phyloP scores from a whole-genome alignment of 2,888 invertebrate species.

The Eupithecia centaureata region DNA sequence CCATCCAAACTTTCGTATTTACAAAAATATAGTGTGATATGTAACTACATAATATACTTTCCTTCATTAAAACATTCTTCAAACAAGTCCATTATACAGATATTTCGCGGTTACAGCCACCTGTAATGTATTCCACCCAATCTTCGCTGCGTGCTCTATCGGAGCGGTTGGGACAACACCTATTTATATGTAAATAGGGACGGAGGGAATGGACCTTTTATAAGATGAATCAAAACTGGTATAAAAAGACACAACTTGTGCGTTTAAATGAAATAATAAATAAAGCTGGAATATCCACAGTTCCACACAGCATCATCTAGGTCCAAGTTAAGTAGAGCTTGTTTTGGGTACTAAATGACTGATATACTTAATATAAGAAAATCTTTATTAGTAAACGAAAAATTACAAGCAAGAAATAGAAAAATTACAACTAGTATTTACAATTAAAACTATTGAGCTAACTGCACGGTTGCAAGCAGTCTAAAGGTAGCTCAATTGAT shows the following conservation, averaged over 20 bases:
- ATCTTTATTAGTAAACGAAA: too few species aligned
- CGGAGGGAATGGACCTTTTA: conserved; percentile 2
- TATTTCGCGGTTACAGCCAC: conserved; percentile 3
- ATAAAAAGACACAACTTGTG: not conserved
- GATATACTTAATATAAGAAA: too few species aligned
- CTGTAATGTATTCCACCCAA: conserved; percentile 6
- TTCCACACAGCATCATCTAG: not conserved
- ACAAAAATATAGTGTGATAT: too few species aligned
- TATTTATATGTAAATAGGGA: conserved; percentile 68
- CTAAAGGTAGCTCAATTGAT: too few species aligned
- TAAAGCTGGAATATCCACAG: too few species aligned
- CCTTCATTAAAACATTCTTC: not conserved
- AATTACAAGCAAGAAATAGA: too few species aligned
- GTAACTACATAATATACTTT: not conserved
- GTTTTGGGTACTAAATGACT: not conserved
- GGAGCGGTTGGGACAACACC: conserved; percentile 50
- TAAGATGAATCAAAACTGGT: not conserved
- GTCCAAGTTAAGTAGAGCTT: not conserved
- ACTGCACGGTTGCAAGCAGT: too few species aligned
- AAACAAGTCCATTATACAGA: not conserved
- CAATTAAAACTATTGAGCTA: too few species aligned
- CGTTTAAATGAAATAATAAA: not conserved
- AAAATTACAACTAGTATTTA: too few species aligned
- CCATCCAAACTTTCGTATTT: too few species aligned
- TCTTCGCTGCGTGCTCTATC: conserved; percentile 50